Conservation (phyloP, 2,888 invertebrate genomes). For the Serrognathus titanus region DNA sequence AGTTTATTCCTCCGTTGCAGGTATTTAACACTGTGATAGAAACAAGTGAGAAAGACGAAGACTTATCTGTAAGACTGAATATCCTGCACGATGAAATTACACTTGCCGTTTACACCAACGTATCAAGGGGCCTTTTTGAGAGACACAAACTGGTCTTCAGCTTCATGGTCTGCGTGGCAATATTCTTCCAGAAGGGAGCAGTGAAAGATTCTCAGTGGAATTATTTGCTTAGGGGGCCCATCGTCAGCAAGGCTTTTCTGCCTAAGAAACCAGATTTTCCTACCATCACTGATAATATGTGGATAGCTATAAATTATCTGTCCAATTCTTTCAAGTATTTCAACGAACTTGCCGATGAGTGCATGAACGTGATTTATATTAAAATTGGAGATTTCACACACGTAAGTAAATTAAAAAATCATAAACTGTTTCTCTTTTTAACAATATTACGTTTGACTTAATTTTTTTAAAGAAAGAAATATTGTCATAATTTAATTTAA, state of each 20-base stretch:
- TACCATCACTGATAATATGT: slow-evolving; percentile 63
- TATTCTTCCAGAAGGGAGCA: slow-evolving; percentile 62
- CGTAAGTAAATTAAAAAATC: slow-evolving; percentile 43
- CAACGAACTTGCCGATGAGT: slow-evolving; percentile 52
- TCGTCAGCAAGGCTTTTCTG: slow-evolving; percentile 54
- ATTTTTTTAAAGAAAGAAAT: too few relatives aligned
- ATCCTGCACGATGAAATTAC: slow-evolving; percentile 76
- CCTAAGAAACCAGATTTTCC: slow-evolving; percentile 60
- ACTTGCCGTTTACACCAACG: slow-evolving; percentile 77
- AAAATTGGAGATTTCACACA: slow-evolving; percentile 59
- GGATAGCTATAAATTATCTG: slow-evolving; percentile 66
- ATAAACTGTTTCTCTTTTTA: too few relatives aligned
- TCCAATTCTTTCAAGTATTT: slow-evolving; percentile 58
- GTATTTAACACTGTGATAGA: slow-evolving; percentile 80
- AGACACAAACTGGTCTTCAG: slow-evolving; percentile 86
- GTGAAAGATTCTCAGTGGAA: slow-evolving; percentile 68
- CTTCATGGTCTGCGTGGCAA: slow-evolving; percentile 75
- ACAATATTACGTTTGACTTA: too few relatives aligned
- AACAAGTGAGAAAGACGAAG: slow-evolving; percentile 64
- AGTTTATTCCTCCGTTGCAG: slow-evolving; percentile 44
- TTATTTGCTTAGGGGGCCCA: slow-evolving; percentile 73
- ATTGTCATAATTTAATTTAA: too few relatives aligned
- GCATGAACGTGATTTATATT: slow-evolving; percentile 56
- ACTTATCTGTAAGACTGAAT: slow-evolving; percentile 64
- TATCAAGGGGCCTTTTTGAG: slow-evolving; percentile 88